Conservation (phyloP, 2,113 vertebrate species). For the Gymnogyps californianus region DNA sequence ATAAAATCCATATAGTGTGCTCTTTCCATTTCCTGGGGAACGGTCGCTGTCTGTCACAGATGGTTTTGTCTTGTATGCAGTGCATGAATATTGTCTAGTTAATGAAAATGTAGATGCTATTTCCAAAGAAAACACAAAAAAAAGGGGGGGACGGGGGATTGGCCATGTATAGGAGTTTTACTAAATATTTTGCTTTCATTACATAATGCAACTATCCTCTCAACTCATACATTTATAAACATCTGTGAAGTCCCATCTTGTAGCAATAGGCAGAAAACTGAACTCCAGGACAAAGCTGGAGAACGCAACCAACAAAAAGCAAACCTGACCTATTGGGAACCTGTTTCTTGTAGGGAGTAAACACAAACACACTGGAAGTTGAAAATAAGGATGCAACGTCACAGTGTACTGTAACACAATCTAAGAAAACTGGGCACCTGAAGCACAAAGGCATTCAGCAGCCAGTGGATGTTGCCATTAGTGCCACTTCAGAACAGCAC, state of each 20-base stretch:
- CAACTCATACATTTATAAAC: neutral
- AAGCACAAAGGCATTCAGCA: neutral
- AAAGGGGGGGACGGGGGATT: accelerated
- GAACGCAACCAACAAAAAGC: neutral
- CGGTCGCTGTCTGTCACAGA: neutral
- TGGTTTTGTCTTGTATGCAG: neutral
- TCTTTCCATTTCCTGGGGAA: neutral
- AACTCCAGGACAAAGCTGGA: neutral
- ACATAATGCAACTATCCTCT: neutral
- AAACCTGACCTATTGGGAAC: neutral
- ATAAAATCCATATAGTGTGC: neutral
- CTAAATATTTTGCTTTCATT: neutral
- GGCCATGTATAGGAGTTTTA: neutral
- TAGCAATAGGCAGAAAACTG: neutral
- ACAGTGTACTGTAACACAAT: neutral
- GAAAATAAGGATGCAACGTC: neutral
- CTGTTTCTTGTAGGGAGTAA: neutral
- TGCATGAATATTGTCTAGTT: neutral
- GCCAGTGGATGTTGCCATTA: neutral
- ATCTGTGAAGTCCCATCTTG: neutral
- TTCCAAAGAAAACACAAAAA: neutral
- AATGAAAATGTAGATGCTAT: neutral
- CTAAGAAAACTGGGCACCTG: neutral
- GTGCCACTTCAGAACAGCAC: neutral
- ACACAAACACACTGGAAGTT: neutral